Evolutionary conservation across 2,888 invertebrate genomes (phyloP).

Genomic region (Steromphala cineraria): DNA sequence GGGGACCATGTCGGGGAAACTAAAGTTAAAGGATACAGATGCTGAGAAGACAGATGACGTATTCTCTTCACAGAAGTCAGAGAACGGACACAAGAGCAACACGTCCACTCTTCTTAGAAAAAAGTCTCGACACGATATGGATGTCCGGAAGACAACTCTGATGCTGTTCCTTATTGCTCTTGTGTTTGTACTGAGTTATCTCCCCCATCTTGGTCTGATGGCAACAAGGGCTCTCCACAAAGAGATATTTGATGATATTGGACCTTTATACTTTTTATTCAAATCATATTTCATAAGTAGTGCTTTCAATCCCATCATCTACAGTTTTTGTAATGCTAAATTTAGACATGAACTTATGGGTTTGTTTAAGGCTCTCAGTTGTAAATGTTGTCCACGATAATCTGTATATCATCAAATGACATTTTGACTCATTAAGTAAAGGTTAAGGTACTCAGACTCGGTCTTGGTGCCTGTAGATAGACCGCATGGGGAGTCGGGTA

Average conservation of each 20-base stretch:
- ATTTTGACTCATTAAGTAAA: too few species aligned
- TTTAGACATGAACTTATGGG: constrained; percentile 35
- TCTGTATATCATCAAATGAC: too few species aligned
- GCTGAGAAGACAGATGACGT: too few species aligned
- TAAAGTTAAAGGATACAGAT: too few species aligned
- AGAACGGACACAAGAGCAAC: too few species aligned
- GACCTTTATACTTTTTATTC: constrained; percentile 45
- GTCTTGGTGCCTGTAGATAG: too few species aligned
- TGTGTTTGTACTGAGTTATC: constrained; percentile 41
- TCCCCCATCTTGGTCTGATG: constrained; percentile 43
- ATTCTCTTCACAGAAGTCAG: too few species aligned
- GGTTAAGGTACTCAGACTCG: too few species aligned
- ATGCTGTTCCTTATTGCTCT: constrained; percentile 47
- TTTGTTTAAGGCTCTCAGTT: background rate
- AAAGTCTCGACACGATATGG: background rate
- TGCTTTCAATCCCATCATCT: constrained; percentile 56
- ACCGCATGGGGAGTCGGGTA: too few species aligned
- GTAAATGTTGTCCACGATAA: background rate
- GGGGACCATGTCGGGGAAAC: too few species aligned
- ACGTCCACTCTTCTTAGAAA: too few species aligned
- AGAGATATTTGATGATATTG: constrained; percentile 39
- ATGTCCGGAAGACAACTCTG: constrained; percentile 44
- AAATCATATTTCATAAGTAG: constrained; percentile 50
- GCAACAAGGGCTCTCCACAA: constrained; percentile 31
- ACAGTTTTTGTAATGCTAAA: constrained; percentile 46